A percentile compares a stretch with the other conserved stretches of the same genome.
Conservation (phyloP, 2,797 vertebrate species). For the Pangasius larnaudii region DNA sequence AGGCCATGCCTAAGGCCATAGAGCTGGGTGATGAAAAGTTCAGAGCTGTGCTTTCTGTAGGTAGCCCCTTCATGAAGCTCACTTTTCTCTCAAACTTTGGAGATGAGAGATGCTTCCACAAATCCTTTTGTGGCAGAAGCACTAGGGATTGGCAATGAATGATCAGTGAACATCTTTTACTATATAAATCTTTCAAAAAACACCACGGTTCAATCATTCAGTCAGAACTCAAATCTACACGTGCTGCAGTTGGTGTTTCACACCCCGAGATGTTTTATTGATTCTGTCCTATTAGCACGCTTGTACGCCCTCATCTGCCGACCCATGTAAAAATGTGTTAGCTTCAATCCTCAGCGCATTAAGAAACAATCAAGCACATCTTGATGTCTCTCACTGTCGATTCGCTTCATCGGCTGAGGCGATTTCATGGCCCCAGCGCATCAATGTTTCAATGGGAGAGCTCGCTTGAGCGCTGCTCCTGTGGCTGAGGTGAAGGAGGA, state of each 20-base stretch:
- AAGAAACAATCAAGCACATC: conserved; percentile 57
- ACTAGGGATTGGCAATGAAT: not conserved
- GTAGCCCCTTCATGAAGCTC: not conserved
- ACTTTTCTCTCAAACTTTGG: not conserved
- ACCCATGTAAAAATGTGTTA: conserved; percentile 45
- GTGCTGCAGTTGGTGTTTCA: conserved; percentile 40
- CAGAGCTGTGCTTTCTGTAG: conserved; percentile 15
- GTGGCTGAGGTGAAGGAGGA: conserved; percentile 34
- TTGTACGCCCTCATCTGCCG: conserved; percentile 34
- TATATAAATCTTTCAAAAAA: conserved; percentile 42
- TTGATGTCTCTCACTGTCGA: conserved; percentile 40
- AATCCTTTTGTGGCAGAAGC: not conserved
- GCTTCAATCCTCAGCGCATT: conserved; percentile 52
- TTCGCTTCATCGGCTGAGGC: conserved; percentile 47
- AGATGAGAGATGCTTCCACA: not conserved
- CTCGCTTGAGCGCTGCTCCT: conserved; percentile 25
- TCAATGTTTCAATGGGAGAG: conserved; percentile 53
- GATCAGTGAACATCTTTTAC: conserved; percentile 28
- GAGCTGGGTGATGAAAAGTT: conserved; percentile 46
- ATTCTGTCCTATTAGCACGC: conserved; percentile 49
- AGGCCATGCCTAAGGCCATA: conserved; percentile 35
- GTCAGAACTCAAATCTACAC: conserved; percentile 28
- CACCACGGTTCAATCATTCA: conserved; percentile 10
- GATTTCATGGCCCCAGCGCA: conserved; percentile 50
- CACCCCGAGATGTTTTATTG: conserved; percentile 55